A percentile compares a stretch with the other conserved stretches of the same genome.
Evolutionary conservation across 1,140 invertebrate genomes (phyloP).

Genomic region (Lutraria rhynchaena): DNA sequence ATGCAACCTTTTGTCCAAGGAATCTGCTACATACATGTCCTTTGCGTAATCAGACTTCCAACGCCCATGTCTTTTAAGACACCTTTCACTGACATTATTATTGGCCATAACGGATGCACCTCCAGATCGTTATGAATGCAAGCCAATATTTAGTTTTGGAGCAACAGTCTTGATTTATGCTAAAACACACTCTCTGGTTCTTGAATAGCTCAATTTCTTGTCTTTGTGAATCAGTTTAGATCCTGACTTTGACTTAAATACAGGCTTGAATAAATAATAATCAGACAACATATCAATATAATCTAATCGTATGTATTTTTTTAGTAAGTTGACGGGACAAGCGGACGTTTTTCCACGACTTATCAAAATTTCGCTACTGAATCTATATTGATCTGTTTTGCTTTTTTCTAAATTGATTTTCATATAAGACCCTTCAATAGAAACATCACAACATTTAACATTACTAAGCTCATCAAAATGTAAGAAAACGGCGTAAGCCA

Average conservation of each 20-base stretch:
- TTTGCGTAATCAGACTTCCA: conserved; percentile 40
- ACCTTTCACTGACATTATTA: neutral
- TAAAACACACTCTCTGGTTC: conserved; percentile 19
- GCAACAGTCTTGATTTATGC: neutral
- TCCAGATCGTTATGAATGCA: conserved; percentile 21
- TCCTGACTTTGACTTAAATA: neutral
- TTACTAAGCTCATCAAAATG: conserved; percentile 54
- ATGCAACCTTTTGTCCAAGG: neutral
- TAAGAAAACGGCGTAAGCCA: conserved; percentile 29
- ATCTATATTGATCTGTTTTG: conserved; percentile 42
- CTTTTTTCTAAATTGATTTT: conserved; percentile 14
- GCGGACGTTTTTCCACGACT: neutral
- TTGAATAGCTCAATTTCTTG: conserved; percentile 29
- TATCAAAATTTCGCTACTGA: conserved; percentile 28
- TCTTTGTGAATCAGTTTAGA: conserved; percentile 31
- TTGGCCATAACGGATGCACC: conserved; percentile 7
- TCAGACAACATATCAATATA: neutral
- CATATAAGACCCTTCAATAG: conserved; percentile 26
- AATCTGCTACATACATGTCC: conserved; percentile 12
- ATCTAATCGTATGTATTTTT: conserved; percentile 20
- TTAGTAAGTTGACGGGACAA: conserved; percentile 3
- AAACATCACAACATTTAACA: conserved; percentile 39
- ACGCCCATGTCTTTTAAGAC: conserved; percentile 29
- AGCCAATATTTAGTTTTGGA: conserved; percentile 20
- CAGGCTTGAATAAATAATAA: conserved; percentile 16